Evolutionary conservation across 2,113 vertebrate genomes (phyloP).

Genomic region (Spermophilus dauricus): DNA sequence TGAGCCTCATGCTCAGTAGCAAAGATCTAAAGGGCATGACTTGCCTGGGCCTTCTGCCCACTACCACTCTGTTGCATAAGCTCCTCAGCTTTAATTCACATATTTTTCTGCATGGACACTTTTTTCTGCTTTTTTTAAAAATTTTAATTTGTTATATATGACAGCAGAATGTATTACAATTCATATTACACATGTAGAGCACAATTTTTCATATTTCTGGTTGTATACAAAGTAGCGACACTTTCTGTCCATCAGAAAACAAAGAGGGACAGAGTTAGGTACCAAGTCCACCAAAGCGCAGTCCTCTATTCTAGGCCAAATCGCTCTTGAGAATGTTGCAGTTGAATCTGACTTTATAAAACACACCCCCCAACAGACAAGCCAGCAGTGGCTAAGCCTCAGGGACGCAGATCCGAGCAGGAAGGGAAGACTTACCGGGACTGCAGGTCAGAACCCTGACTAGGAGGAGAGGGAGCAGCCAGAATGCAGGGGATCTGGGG

Average conservation of each 20-base stretch:
- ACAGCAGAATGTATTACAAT: too few relatives aligned
- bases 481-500: neutral
- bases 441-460: neutral
- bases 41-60: neutral
- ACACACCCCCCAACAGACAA: neutral
- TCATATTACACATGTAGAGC: too few relatives aligned
- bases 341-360: neutral
- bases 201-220: too few relatives aligned
- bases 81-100: neutral
- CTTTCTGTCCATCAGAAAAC: neutral
- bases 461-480: neutral
- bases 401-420: neutral
- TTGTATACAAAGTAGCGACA: too few relatives aligned
- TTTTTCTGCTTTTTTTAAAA: too few relatives aligned
- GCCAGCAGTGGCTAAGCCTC: neutral
- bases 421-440: neutral
- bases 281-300: neutral
- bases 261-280: neutral
- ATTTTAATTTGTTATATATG: too few relatives aligned
- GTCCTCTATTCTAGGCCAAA: neutral
- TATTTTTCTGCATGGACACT: neutral
- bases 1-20: neutral
- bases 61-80: accelerated
- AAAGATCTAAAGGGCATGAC: neutral
- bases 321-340: neutral